phyloP scores from a whole-genome alignment of 2,797 vertebrate genomes.

The Champsocephalus gunnari region DNA sequence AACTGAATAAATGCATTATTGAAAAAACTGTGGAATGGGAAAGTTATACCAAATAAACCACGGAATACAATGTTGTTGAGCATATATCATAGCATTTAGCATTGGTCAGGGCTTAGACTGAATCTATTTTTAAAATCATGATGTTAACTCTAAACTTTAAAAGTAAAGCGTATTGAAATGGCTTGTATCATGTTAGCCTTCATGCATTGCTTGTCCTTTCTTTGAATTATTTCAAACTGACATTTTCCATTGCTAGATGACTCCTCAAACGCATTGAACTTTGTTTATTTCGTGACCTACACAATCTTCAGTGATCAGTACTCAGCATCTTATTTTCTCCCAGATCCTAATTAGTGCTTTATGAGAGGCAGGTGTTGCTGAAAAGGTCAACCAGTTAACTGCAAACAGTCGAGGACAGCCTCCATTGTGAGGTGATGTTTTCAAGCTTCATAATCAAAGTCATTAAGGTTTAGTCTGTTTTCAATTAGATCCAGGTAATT shows the following conservation, averaged over 20 bases:
- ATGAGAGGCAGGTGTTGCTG: conserved; percentile 26
- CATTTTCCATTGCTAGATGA: conserved; percentile 9
- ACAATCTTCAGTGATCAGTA: neutral
- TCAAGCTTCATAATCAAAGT: conserved; percentile 22
- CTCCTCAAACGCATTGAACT: neutral
- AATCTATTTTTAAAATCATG: neutral
- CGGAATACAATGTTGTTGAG: too few relatives aligned
- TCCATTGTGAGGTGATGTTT: neutral
- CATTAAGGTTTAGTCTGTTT: conserved; percentile 27
- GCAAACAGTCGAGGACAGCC: neutral
- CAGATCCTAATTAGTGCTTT: conserved; percentile 36
- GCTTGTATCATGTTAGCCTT: neutral
- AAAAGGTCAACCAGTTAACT: conserved; percentile 57
- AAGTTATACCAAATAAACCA: neutral
- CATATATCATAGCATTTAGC: neutral
- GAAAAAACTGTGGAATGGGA: neutral
- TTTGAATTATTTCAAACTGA: conserved; percentile 19
- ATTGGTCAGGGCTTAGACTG: neutral
- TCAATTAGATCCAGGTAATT: conserved; percentile 28
- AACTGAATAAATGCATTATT: neutral
- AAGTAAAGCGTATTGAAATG: neutral
- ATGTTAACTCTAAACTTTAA: neutral
- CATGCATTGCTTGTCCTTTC: neutral
- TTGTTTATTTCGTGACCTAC: neutral
- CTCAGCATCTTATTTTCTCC: conserved; percentile 5